Evolutionary conservation across 2,888 invertebrate genomes (phyloP).

Genomic region (Anarsia innoxiella): DNA sequence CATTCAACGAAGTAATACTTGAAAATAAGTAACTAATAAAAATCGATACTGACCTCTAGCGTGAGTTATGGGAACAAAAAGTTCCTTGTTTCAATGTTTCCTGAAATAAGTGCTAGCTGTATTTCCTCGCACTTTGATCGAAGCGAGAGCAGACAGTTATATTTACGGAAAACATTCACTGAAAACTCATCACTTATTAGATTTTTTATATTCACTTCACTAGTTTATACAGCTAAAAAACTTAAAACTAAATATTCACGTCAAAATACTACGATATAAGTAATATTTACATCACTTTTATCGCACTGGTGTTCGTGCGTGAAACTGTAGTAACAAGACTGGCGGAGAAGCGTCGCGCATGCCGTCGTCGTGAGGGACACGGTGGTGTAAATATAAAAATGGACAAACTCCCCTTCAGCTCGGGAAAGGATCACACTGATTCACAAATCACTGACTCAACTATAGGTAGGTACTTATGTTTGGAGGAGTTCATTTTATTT

Average conservation of each 20-base stretch:
- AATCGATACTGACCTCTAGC: slow-evolving; percentile 68
- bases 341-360: slow-evolving; percentile 70
- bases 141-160: slow-evolving; percentile 54
- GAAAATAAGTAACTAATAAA: slow-evolving; percentile 12
- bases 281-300: slow-evolving; percentile 68
- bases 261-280: slow-evolving; percentile 65
- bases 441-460: slow-evolving; percentile 36
- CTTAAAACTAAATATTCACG: slow-evolving; percentile 58
- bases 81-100: slow-evolving; percentile 66
- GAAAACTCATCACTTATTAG: slow-evolving; percentile 37
- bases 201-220: slow-evolving; percentile 35
- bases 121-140: slow-evolving; percentile 65
- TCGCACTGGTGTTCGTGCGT: slow-evolving; percentile 68
- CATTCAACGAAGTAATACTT: slow-evolving; percentile 16
- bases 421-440: slow-evolving; percentile 68
- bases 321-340: slow-evolving; percentile 68
- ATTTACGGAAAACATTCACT: slow-evolving; percentile 45
- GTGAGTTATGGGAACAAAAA: slow-evolving; percentile 66
- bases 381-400: slow-evolving; percentile 74
- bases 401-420: slow-evolving; percentile 72
- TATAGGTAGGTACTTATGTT: too few relatives aligned
- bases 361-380: slow-evolving; percentile 66
- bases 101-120: slow-evolving; percentile 66
- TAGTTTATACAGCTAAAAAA: slow-evolving; percentile 34
- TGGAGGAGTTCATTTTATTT: not conserved